phyloP scores from a whole-genome alignment of 2,888 invertebrate genomes.

The Phyllotreta cruciferae region DNA sequence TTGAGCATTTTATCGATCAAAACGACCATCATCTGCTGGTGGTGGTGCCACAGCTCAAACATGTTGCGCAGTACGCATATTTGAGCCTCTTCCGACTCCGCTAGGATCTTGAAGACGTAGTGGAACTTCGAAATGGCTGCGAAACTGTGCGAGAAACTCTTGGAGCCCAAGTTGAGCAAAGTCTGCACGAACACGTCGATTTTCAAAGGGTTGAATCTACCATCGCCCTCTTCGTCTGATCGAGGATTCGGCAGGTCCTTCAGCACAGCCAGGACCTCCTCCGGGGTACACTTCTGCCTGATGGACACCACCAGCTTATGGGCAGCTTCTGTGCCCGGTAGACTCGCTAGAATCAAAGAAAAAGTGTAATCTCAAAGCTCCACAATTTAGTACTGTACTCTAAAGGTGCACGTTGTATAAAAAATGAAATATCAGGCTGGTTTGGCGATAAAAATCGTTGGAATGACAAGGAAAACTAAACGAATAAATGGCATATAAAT shows the following conservation, averaged over 20 bases:
- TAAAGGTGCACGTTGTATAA: too few species aligned
- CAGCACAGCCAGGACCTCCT: constrained; percentile 86
- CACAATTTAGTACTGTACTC: not conserved
- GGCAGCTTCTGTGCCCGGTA: constrained; percentile 83
- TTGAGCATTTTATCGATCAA: constrained; percentile 97
- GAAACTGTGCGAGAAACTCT: constrained; percentile 98
- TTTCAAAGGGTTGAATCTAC: constrained; percentile 87
- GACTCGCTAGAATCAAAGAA: constrained; percentile 65
- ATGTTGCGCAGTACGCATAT: constrained; percentile 91
- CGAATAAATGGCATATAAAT: constrained; percentile 10
- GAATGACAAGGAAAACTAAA: not conserved
- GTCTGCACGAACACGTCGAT: constrained; percentile 98
- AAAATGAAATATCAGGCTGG: too few species aligned
- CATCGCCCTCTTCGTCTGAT: constrained; percentile 76
- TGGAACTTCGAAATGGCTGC: constrained; percentile 98
- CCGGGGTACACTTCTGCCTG: constrained; percentile 87
- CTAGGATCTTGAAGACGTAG: constrained; percentile 88
- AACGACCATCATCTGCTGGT: constrained; percentile 97
- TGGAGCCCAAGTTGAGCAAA: constrained; percentile 89
- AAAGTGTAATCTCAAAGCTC: too few species aligned
- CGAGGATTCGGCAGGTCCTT: constrained; percentile 86
- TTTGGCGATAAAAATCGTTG: too few species aligned
- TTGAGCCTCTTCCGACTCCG: constrained; percentile 94
- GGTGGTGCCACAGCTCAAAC: constrained; percentile 94
- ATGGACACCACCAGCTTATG: constrained; percentile 88